These are phyloP conservation scores for Heliocidaris erythrogramma DNA, from an alignment of 35 echinoderm and acorn worm genomes.

Conservation along the genomic window DNA sequence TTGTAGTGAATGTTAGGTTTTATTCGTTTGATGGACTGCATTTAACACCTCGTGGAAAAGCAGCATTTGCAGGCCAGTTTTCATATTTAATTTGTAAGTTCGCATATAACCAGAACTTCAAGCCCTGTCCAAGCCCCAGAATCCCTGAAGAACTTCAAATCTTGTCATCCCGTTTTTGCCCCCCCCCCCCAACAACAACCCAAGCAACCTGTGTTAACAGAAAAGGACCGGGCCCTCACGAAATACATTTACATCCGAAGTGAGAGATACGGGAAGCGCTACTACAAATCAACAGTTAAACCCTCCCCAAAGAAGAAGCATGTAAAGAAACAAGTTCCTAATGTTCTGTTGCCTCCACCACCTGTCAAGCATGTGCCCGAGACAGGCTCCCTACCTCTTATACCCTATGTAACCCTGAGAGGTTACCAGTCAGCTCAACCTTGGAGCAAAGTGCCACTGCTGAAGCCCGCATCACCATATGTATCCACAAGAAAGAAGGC, in stretches of 20 bases:
- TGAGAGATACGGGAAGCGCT: not conserved
- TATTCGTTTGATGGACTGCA: not conserved
- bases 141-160: not conserved
- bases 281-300: not conserved
- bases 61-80: not conserved
- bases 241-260: not conserved
- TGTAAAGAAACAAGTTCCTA: not conserved
- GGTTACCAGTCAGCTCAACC: too few relatives aligned
- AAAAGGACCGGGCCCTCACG: not conserved
- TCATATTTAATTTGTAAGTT: not conserved
- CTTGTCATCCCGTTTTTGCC: too few relatives aligned
- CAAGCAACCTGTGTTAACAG: not conserved
- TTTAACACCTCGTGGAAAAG: not conserved
- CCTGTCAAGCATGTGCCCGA: not conserved
- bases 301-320: not conserved
- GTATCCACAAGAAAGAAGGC: not conserved
- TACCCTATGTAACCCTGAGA: too few relatives aligned
- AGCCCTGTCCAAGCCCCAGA: not conserved
- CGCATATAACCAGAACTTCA: not conserved
- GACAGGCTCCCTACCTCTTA: not conserved
- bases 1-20: not conserved
- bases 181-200: not conserved
- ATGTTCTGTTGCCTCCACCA: too few relatives aligned
- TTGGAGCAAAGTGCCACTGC: not conserved
- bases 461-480: not conserved